Evolutionary conservation across 2,888 invertebrate genomes (phyloP).

Genomic region (Tanytarsus gracilentus): DNA sequence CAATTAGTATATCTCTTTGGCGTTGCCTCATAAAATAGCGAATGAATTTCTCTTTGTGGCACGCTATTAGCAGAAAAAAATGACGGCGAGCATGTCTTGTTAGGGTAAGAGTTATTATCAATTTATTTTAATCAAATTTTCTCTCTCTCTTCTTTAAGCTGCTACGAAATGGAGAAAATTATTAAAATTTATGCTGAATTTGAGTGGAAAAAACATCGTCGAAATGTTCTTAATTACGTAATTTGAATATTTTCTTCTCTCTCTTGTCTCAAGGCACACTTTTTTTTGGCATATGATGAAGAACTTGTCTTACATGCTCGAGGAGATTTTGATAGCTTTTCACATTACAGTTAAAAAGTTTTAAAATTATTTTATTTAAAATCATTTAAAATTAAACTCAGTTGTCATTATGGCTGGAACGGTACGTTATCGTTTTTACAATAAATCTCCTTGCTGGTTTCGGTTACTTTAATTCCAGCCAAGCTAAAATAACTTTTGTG

Average conservation of each 20-base stretch:
- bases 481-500: too few species aligned
- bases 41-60: neutral
- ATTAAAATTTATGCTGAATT: constrained; percentile 26
- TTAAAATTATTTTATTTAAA: too few species aligned
- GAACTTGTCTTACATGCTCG: too few species aligned
- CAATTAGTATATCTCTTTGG: neutral
- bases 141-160: neutral
- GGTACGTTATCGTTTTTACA: too few species aligned
- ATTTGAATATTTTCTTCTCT: constrained; percentile 8
- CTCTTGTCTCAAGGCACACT: too few species aligned
- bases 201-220: neutral
- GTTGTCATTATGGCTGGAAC: too few species aligned
- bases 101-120: constrained; percentile 23
- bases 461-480: too few species aligned
- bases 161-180: constrained; percentile 3
- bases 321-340: too few species aligned
- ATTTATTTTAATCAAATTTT: constrained; percentile 28
- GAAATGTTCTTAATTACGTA: constrained; percentile 7
- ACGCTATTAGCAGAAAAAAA: constrained; percentile 4
- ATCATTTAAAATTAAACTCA: too few species aligned
- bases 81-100: constrained; percentile 18
- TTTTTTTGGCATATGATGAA: too few species aligned
- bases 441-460: too few species aligned
- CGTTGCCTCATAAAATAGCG: neutral
- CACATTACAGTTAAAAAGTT: too few species aligned